Conservation (phyloP, 2,888 invertebrate genomes). For the Bimastos eiseni region DNA sequence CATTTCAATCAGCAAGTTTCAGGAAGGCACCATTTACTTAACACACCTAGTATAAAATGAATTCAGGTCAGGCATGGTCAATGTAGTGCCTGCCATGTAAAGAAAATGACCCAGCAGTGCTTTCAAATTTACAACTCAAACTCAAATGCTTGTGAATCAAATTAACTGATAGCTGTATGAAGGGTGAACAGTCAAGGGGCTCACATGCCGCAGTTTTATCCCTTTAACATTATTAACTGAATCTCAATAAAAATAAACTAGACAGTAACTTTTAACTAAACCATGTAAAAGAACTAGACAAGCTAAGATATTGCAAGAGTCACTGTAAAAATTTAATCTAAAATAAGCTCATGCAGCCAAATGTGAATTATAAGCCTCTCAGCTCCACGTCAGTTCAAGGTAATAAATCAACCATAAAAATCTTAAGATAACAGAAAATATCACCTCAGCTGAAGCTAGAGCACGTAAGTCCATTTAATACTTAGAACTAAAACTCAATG, state of each 20-base stretch:
- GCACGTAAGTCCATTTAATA: background rate
- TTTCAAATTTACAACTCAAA: background rate
- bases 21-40: too few species aligned
- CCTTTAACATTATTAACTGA: background rate
- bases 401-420: background rate
- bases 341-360: background rate
- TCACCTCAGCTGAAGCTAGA: background rate
- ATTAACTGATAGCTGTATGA: background rate
- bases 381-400: background rate
- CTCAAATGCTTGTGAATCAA: background rate
- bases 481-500: background rate
- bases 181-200: background rate
- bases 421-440: background rate
- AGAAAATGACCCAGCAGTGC: background rate
- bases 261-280: background rate
- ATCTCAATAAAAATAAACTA: background rate
- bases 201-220: background rate
- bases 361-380: background rate
- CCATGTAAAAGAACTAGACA: background rate
- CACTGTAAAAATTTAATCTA: background rate
- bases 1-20: too few species aligned
- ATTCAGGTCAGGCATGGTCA: background rate
- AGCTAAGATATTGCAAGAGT: background rate
- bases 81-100: background rate
- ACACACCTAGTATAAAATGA: too few species aligned